Percentiles rank a stretch among this genome's conserved stretches.
phyloP scores from a whole-genome alignment of 1,140 invertebrate species.

The Cecropterus lyciades region DNA sequence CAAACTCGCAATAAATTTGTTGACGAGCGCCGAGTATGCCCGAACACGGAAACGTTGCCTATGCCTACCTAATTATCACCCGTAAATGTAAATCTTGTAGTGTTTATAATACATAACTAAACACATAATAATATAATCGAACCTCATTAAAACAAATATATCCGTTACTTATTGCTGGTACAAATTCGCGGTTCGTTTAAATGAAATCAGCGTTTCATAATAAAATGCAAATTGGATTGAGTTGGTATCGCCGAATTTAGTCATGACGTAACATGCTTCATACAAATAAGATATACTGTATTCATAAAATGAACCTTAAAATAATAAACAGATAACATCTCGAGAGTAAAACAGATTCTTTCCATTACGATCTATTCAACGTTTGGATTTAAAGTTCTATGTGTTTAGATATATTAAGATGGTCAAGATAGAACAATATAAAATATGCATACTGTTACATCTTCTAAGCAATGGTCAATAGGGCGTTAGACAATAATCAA shows the following conservation, averaged over 20 bases:
- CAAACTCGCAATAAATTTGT: slow-evolving; percentile 79
- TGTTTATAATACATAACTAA: slow-evolving; percentile 1
- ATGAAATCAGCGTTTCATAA: slow-evolving; percentile 29
- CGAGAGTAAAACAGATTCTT: neutral
- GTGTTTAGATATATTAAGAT: too few species aligned
- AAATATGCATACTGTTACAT: too few species aligned
- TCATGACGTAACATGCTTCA: slow-evolving; percentile 14
- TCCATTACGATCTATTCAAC: neutral
- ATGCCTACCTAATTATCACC: slow-evolving; percentile 48
- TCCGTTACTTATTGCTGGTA: slow-evolving; percentile 5
- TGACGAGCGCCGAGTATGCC: slow-evolving; percentile 53
- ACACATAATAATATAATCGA: slow-evolving; percentile 11
- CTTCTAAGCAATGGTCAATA: too few species aligned
- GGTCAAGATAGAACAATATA: too few species aligned
- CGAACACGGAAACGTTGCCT: slow-evolving; percentile 61
- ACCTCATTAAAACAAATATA: slow-evolving; percentile 15
- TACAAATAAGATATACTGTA: neutral
- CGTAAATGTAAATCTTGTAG: slow-evolving; percentile 37
- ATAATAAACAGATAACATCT: neutral
- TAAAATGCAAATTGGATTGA: slow-evolving; percentile 21
- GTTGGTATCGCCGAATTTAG: slow-evolving; percentile 17
- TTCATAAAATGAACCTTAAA: slow-evolving; percentile 15
- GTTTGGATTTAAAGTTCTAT: too few species aligned
- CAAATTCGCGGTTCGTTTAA: slow-evolving; percentile 14
- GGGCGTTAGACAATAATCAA: slow-evolving; percentile 41